Base-by-base conservation (phyloP, 2,888 invertebrate genomes). In the Alsophila aescularia region DNA sequence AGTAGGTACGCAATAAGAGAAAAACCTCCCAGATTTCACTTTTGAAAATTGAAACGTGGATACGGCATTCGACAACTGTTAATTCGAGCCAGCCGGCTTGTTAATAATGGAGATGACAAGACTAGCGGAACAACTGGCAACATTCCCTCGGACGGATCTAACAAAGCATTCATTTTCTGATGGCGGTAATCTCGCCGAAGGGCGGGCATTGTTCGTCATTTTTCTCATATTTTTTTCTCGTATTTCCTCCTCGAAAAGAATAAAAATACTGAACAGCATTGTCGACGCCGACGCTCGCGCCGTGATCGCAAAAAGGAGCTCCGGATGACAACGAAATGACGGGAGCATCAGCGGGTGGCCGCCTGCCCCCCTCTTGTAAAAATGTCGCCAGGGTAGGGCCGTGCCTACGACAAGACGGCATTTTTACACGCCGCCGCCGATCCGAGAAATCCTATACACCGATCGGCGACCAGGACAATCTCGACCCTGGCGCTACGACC, bases 161-260 rank as follows among this genome's bases (percentile, higher is more conserved):
- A 90, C 90, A 90, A 91, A 90, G 90, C 90, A 77, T 86, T 90
- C 90, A 90, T 91, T 90, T 88, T 84, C 87, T 82, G 90, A 89
- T 86, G 90, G 90, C 90, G 89, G 90, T 88, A 88, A 90, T 90
- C 86, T 85, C 87, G 87, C 85, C 90, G 85, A 85, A 87, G 90
- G 90, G 88, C 85, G 80, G 80, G 21, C 79, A 90, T 91, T 90
- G 90, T 90, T 90, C 90, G 81, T 85, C 79, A 86, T 88, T 88
- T 87, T 84, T 87, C 86, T 83, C 78, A 69, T 79, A 76, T 75
- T 75, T 74, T 78, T 80, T 82, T 83, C 79, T 83, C 81, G 77
- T 83, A 83, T 85, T 87, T 85, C 84, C 83, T 84, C 81, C 79
- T 77, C 81, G 82, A 76, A 85, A 86, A 85, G 86, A 88, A 88